phyloP scores from a whole-genome alignment of 1,140 invertebrate genomes.

The Microplitis mediator region DNA sequence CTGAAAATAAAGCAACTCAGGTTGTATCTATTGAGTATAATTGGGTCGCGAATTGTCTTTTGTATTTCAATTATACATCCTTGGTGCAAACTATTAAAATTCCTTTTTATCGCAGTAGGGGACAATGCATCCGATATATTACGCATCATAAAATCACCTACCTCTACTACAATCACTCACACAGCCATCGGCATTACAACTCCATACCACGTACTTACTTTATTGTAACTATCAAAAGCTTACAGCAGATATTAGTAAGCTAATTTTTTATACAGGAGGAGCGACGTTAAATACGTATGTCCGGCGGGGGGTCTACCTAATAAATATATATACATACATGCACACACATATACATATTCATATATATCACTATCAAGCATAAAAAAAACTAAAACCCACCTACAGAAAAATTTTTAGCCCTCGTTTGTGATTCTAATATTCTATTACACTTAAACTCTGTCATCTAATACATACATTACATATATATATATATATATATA shows the following conservation, averaged over 20 bases:
- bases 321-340: constrained; percentile 47
- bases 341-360: no score
- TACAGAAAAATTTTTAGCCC: constrained; percentile 14
- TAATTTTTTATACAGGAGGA: constrained; percentile 37
- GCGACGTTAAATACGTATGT: constrained; percentile 60
- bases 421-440: background rate
- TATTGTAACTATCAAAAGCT: background rate
- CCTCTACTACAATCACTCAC: background rate
- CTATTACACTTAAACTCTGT: no score
- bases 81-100: constrained; percentile 24
- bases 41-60: constrained; percentile 16
- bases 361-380: constrained; percentile 35
- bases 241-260: background rate
- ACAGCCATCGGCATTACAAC: background rate
- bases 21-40: constrained; percentile 12
- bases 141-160: no score
- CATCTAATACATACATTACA: no score
- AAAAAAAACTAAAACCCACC: constrained; percentile 19
- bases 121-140: background rate
- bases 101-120: background rate
- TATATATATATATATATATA: no score
- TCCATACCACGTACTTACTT: no score
- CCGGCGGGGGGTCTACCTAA: constrained; percentile 58
- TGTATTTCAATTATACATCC: constrained; percentile 12
- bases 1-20: no score